Evolutionary conservation across 1,140 invertebrate genomes (phyloP).

Genomic region (Pseudomyrmex sp.): DNA sequence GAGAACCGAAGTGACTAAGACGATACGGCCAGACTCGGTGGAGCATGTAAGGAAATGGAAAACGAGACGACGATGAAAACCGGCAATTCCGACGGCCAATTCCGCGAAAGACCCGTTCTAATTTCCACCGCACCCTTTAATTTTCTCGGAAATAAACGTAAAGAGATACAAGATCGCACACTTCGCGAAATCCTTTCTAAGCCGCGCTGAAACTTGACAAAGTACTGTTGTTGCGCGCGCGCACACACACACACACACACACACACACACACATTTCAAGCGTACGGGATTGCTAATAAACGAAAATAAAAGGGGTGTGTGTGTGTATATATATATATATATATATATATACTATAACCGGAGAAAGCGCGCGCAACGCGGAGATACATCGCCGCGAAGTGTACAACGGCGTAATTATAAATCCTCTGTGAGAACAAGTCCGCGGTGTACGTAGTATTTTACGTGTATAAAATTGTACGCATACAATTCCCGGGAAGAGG

Average conservation of each 20-base stretch:
- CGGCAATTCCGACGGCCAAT: slow-evolving; percentile 35
- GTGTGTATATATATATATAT: too few species aligned
- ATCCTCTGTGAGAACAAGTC: slow-evolving; percentile 44
- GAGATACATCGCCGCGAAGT: background rate
- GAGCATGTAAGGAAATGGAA: slow-evolving; percentile 38
- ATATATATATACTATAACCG: background rate
- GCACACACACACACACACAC: background rate
- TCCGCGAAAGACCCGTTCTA: slow-evolving; percentile 25
- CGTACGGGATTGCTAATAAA: background rate
- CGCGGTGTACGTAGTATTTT: slow-evolving; percentile 57
- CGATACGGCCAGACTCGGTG: slow-evolving; percentile 29
- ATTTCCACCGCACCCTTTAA: slow-evolving; percentile 30
- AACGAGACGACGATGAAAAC: slow-evolving; percentile 25
- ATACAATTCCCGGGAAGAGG: slow-evolving; percentile 10
- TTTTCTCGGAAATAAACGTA: background rate
- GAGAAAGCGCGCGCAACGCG: too few species aligned
- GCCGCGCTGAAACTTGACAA: background rate
- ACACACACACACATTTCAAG: background rate
- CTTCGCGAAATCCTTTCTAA: background rate
- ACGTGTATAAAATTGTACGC: slow-evolving; percentile 59
- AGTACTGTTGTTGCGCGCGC: too few species aligned
- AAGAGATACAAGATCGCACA: background rate
- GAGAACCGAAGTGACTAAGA: slow-evolving; percentile 16
- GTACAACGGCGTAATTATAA: slow-evolving; percentile 45
- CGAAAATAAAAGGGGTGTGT: too few species aligned